phyloP scores from a whole-genome alignment of 2,113 vertebrate species.

The Nicator chloris region DNA sequence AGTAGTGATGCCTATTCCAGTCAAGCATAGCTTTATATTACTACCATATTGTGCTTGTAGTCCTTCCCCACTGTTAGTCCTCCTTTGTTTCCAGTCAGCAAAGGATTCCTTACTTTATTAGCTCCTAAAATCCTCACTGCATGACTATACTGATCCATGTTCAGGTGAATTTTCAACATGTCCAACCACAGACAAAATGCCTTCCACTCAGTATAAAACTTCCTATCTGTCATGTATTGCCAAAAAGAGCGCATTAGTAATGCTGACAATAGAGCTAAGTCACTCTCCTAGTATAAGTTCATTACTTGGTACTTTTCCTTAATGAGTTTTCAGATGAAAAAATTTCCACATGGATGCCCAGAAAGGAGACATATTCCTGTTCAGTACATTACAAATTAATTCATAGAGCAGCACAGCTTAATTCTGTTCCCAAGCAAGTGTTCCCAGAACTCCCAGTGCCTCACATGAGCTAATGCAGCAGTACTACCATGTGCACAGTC shows the following conservation, averaged over 20 bases:
- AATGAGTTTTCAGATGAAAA: constrained; percentile 36
- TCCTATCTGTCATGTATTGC: not conserved
- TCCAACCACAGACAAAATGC: not conserved
- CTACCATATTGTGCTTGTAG: not conserved
- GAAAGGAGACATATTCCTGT: not conserved
- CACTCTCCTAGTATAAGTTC: not conserved
- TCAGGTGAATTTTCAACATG: not conserved
- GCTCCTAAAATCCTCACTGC: not conserved
- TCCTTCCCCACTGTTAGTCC: not conserved
- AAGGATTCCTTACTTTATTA: not conserved
- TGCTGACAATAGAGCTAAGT: not conserved
- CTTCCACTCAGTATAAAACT: not conserved
- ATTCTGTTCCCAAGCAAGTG: not conserved
- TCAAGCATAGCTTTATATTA: not conserved
- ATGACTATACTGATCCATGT: not conserved
- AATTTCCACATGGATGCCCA: constrained; percentile 5
- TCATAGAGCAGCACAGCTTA: constrained; percentile 4
- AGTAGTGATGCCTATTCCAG: not conserved
- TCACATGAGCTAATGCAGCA: constrained; percentile 25
- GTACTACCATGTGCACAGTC: not conserved
- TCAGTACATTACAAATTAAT: constrained; percentile 32
- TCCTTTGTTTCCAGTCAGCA: not conserved
- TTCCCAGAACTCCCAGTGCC: constrained; percentile 17
- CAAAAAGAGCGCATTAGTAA: not conserved
- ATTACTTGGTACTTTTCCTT: constrained; percentile 6